A percentile compares a stretch with the other conserved stretches of the same genome.
These are phyloP conservation scores for Circaetus gallicus DNA, from an alignment of 2,113 vertebrate genomes.

Conservation along the genomic window DNA sequence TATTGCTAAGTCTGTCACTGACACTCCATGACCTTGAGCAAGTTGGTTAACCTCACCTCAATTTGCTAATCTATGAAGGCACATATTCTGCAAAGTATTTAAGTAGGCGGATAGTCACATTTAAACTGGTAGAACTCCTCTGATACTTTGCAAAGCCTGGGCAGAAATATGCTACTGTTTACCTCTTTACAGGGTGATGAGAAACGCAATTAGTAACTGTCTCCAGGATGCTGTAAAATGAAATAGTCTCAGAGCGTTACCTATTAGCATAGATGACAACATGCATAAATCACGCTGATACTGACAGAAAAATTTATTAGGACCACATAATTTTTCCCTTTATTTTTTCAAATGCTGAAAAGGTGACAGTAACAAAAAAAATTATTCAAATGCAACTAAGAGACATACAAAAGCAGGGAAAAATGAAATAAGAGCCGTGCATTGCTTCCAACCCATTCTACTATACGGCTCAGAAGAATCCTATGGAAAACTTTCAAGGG, in stretches of 20 bases:
- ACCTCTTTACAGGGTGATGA: background rate
- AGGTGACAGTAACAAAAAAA: background rate
- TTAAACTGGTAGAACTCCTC: background rate
- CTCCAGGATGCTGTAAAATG: constrained; percentile 5
- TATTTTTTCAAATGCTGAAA: background rate
- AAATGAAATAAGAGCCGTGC: background rate
- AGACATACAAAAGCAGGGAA: background rate
- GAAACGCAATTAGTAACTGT: background rate
- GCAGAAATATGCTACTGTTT: background rate
- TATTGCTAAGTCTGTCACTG: background rate
- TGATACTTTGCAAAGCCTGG: background rate
- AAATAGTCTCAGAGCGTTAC: background rate
- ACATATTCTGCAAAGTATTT: background rate
- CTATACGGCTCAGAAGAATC: background rate
- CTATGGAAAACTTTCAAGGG: background rate
- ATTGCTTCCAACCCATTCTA: background rate
- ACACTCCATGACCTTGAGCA: constrained; percentile 34
- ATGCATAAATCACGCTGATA: background rate
- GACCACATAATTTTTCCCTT: background rate
- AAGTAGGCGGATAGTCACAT: background rate
- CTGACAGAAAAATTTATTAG: background rate
- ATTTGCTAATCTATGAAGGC: background rate
- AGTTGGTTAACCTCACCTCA: constrained; percentile 45
- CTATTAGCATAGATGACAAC: background rate
- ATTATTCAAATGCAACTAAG: background rate